Conservation (phyloP, 2,797 vertebrate genomes). For the Miichthys miiuy region DNA sequence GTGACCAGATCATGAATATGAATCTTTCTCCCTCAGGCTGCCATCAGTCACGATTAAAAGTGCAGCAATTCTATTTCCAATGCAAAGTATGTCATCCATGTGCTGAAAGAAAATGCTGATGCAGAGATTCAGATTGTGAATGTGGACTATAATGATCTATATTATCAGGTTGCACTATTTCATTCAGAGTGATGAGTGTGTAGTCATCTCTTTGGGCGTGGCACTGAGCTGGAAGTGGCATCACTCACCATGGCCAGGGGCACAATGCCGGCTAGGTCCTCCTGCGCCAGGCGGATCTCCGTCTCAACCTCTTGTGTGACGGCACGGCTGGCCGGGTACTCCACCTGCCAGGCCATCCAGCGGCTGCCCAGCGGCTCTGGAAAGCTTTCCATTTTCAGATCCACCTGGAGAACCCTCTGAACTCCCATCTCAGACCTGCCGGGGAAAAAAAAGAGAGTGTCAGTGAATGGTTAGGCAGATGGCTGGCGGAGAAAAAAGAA, state of each 20-base stretch:
- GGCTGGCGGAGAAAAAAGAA: slow-evolving; percentile 14
- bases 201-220: slow-evolving; percentile 26
- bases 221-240: slow-evolving; percentile 37
- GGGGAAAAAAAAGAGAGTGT: slow-evolving; percentile 40
- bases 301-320: slow-evolving; percentile 88
- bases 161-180: slow-evolving; percentile 11
- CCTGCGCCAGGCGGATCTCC: slow-evolving; percentile 92
- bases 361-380: slow-evolving; percentile 91
- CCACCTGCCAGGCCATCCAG: slow-evolving; percentile 96
- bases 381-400: slow-evolving; percentile 92
- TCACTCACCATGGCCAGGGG: slow-evolving; percentile 95
- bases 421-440: slow-evolving; percentile 87
- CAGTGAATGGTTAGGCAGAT: slow-evolving; percentile 51
- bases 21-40: slow-evolving; percentile 14
- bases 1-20: slow-evolving; percentile 16
- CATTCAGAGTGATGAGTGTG: slow-evolving; percentile 19
- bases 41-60: slow-evolving; percentile 30
- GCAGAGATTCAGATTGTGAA: slow-evolving; percentile 25
- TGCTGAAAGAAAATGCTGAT: slow-evolving; percentile 30
- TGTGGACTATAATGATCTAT: slow-evolving; percentile 5
- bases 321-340: slow-evolving; percentile 88
- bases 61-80: slow-evolving; percentile 20
- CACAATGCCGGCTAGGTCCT: slow-evolving; percentile 92
- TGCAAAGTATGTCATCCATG: slow-evolving; percentile 23
- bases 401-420: slow-evolving; percentile 92